These are phyloP conservation scores for Melanchra persicariae DNA, from an alignment of 2,888 invertebrate genomes.

Conservation along the genomic window DNA sequence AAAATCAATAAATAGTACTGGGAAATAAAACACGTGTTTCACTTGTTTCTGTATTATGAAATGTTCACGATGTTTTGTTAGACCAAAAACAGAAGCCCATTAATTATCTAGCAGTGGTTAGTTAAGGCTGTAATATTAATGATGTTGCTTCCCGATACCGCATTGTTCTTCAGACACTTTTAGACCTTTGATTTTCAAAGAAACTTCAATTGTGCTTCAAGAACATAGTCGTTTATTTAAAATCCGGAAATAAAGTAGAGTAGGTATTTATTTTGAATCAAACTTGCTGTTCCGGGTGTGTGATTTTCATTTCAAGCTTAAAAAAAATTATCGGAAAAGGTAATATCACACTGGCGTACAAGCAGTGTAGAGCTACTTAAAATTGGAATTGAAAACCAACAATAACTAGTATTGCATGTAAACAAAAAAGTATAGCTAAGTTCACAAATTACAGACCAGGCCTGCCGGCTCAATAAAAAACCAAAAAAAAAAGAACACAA, in stretches of 20 bases:
- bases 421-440: constrained; percentile 13
- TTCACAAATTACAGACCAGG: constrained; percentile 24
- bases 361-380: background rate
- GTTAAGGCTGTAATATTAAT: background rate
- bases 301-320: background rate
- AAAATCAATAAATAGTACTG: constrained; percentile 49
- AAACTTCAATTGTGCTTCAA: background rate
- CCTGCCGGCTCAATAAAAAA: constrained; percentile 1
- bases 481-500: constrained; percentile 12
- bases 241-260: background rate
- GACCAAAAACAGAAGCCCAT: background rate
- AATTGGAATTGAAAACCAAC: constrained; percentile 21
- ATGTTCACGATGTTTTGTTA: background rate
- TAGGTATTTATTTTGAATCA: background rate
- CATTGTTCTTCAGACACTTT: background rate
- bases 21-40: constrained; percentile 47
- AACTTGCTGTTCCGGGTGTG: background rate
- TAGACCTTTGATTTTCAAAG: background rate
- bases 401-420: background rate
- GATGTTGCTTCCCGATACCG: background rate
- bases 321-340: background rate
- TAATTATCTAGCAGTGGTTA: background rate
- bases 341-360: too few relatives aligned
- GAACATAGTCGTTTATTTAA: background rate
- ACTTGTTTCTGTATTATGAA: background rate